Evolutionary conservation across 2,113 vertebrate species (phyloP).

Genomic region (Sapajus apella): DNA sequence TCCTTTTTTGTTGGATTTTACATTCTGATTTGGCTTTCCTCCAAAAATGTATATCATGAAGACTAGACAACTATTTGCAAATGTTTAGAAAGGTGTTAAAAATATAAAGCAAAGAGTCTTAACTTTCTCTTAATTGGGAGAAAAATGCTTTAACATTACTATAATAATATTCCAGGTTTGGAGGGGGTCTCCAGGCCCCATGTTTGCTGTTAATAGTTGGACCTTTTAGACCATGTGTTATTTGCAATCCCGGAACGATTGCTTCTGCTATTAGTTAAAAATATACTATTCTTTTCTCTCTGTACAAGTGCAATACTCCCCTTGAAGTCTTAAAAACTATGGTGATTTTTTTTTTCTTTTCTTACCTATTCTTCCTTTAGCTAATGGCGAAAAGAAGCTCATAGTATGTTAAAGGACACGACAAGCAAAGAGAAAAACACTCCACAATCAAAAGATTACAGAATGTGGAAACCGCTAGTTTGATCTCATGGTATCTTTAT

Average conservation of each 20-base stretch:
- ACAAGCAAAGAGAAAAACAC: conserved; percentile 34
- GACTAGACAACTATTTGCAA: conserved; percentile 82
- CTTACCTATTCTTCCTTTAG: conserved; percentile 63
- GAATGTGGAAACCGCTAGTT: neutral
- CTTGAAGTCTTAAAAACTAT: conserved; percentile 85
- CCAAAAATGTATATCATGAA: conserved; percentile 83
- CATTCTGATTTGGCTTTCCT: conserved; percentile 82
- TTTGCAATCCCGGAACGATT: conserved; percentile 68
- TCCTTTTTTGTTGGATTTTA: conserved; percentile 82
- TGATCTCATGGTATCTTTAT: conserved; percentile 27
- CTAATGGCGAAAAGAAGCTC: conserved; percentile 67
- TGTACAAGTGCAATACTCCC: conserved; percentile 90
- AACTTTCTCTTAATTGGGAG: conserved; percentile 78
- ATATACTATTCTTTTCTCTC: conserved; percentile 71
- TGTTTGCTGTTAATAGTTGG: conserved; percentile 64
- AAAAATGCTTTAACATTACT: conserved; percentile 85
- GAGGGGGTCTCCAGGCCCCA: conserved; percentile 72
- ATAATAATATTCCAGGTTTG: conserved; percentile 83
- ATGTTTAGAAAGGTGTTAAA: conserved; percentile 83
- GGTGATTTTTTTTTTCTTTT: conserved; percentile 74
- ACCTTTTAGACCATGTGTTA: conserved; percentile 78
- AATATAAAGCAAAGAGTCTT: conserved; percentile 82
- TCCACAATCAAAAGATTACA: conserved; percentile 31
- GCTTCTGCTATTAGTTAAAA: conserved; percentile 71
- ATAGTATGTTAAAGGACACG: conserved; percentile 62